Evolutionary conservation across 2,888 invertebrate genomes (phyloP).

Genomic region (Bruchidius siliquastri): DNA sequence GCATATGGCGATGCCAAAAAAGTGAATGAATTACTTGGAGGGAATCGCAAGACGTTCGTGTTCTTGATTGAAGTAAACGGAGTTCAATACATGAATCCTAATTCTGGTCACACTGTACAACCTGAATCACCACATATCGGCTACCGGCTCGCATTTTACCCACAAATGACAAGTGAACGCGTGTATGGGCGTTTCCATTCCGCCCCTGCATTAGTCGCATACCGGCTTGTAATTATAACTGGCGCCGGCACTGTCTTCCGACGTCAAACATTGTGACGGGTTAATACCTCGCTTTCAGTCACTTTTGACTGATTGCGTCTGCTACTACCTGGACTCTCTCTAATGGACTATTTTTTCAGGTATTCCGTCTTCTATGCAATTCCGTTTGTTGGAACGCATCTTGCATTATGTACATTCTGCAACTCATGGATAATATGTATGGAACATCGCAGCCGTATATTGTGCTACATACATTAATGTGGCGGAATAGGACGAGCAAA

Average conservation of each 20-base stretch:
- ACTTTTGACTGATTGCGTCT: constrained; percentile 11
- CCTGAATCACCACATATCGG: neutral
- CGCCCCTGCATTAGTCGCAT: constrained; percentile 37
- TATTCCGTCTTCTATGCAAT: neutral
- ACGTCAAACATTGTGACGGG: constrained; percentile 24
- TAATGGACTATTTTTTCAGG: constrained; percentile 1
- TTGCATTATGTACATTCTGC: too few species aligned
- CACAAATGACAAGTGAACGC: constrained; percentile 21
- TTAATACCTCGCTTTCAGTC: constrained; percentile 18
- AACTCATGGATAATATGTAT: too few species aligned
- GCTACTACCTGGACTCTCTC: constrained; percentile 1
- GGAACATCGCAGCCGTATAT: too few species aligned
- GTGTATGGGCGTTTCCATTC: constrained; percentile 31
- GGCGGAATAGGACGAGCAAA: too few species aligned
- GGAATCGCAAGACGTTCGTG: too few species aligned
- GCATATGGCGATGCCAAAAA: too few species aligned
- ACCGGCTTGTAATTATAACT: constrained; percentile 33
- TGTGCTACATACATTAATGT: too few species aligned
- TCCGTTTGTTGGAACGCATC: too few species aligned
- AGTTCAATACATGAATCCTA: neutral
- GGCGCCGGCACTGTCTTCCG: constrained; percentile 33
- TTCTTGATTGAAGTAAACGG: too few species aligned
- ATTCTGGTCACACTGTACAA: neutral
- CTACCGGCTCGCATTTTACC: constrained; percentile 8
- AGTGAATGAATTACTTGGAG: too few species aligned